These are phyloP conservation scores for Chalcis sispes DNA, from an alignment of 2,888 invertebrate genomes.

Conservation along the genomic window DNA sequence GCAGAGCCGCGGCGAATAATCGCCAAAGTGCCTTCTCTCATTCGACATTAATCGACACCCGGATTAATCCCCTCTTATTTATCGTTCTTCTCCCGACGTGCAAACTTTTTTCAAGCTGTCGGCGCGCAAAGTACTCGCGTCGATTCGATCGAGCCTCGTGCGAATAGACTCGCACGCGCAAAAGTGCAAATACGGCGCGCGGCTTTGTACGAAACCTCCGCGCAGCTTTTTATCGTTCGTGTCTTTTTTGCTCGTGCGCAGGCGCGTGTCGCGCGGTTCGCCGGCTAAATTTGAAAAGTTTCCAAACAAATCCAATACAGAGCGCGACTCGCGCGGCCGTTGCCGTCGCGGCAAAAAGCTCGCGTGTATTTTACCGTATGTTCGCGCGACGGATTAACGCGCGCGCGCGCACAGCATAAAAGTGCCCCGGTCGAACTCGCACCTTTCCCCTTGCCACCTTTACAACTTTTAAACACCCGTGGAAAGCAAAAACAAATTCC, in stretches of 20 bases:
- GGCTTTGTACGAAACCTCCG: background rate
- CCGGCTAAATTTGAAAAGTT: slow-evolving; percentile 70
- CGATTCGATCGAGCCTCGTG: too few relatives aligned
- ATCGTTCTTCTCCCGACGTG: slow-evolving; percentile 15
- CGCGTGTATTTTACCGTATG: slow-evolving; percentile 17
- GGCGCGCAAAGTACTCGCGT: too few relatives aligned
- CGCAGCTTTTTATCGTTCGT: background rate
- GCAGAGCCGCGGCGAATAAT: too few relatives aligned
- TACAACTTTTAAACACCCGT: too few relatives aligned
- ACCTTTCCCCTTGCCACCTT: too few relatives aligned
- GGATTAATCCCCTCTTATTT: slow-evolving; percentile 52
- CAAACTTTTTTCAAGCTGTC: slow-evolving; percentile 53
- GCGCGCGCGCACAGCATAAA: too few relatives aligned
- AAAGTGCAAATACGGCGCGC: too few relatives aligned
- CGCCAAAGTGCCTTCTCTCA: slow-evolving; percentile 9
- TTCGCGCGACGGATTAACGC: slow-evolving; percentile 22
- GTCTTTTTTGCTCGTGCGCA: background rate
- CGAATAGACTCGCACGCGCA: background rate
- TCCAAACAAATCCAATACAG: slow-evolving; percentile 72
- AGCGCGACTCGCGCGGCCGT: slow-evolving; percentile 56
- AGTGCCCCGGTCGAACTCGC: too few relatives aligned
- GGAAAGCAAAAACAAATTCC: too few relatives aligned
- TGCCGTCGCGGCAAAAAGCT: slow-evolving; percentile 31
- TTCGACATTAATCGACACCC: slow-evolving; percentile 47
- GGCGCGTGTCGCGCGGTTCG: background rate